These are phyloP conservation scores for Porites rus DNA, from an alignment of 92 coral and sea anemone species.

Conservation along the genomic window DNA sequence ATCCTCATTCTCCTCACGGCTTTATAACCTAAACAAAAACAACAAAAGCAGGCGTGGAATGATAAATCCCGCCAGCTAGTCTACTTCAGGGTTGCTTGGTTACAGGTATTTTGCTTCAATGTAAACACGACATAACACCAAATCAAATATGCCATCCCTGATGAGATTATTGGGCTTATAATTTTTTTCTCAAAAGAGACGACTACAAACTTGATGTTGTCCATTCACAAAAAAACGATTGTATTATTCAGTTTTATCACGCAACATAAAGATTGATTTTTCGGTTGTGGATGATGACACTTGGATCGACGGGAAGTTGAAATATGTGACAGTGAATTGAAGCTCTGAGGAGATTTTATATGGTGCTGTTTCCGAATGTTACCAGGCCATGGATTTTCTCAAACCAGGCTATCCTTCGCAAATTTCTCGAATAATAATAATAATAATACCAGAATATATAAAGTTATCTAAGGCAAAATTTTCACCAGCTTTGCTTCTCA, in stretches of 20 bases:
- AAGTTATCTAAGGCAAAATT: background rate
- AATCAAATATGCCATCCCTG: background rate
- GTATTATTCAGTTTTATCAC: background rate
- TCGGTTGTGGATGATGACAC: background rate
- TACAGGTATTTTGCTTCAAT: background rate
- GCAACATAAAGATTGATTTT: background rate
- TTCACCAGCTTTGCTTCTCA: conserved; percentile 4
- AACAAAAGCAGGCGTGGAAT: too few species aligned
- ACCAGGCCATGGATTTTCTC: background rate
- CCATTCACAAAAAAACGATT: too few species aligned
- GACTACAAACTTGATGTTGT: background rate
- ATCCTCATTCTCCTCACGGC: too few species aligned
- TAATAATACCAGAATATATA: background rate
- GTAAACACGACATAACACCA: background rate
- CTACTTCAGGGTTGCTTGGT: background rate
- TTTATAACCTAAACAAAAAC: too few species aligned
- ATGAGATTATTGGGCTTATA: background rate
- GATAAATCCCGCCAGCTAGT: too few species aligned
- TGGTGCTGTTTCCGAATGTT: background rate
- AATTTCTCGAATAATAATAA: background rate
- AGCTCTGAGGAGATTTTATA: background rate
- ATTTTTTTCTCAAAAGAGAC: too few species aligned
- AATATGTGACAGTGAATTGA: background rate
- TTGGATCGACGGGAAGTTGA: background rate
- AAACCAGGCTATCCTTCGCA: background rate